Evolutionary conservation across 2,797 vertebrate species (phyloP), one percentile per base, ranked within the genome.

Genomic region (Smutsia gigantea): DNA sequence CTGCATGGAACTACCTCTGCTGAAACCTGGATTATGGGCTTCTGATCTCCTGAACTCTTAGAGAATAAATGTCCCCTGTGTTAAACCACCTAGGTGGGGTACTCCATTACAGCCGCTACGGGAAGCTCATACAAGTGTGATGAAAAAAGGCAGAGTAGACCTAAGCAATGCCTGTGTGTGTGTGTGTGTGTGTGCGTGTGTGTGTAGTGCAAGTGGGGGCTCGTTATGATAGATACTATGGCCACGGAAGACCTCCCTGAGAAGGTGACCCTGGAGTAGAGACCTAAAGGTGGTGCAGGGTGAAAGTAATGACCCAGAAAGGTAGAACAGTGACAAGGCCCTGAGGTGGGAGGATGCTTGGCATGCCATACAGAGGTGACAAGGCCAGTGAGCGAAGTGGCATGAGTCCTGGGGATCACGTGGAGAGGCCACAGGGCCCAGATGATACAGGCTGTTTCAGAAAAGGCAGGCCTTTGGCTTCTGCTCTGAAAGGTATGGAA

Each of bases 151-250:
- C 51, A 78, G 59, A 90, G 17, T 2, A 29, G 25, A 74, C 15
- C 14, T 0, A 51, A 31, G 75, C 18, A 37, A 51, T 13, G 29
- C 0, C 0, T 2, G 3, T 7, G 63, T 49, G 19, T 57, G 21
- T n/a, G n/a, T n/a, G n/a, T 10, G 27, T 23, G 21, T 72, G n/a
- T 25, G 68, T 19, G 37, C 12, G 5, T 2, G 37, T 18, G 19
- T 17, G 15, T 25, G 51, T 1, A 2, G 55, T 46, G 8, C 63
- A 13, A 53, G 10, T n/a, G 9, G 10, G 49, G 3, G 15, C 11
- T 46, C 49, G 21, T 69, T 49, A 15, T 0, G 51, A 19, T 17
- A 37, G 49, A 17, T 1, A 42, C 7, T 72, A 31, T 25, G 42
- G 78, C 10, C 39, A 37, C 57, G 18, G 51, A 59, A 74, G 63